phyloP scores from a whole-genome alignment of 2,888 invertebrate species.

The Labia minor region DNA sequence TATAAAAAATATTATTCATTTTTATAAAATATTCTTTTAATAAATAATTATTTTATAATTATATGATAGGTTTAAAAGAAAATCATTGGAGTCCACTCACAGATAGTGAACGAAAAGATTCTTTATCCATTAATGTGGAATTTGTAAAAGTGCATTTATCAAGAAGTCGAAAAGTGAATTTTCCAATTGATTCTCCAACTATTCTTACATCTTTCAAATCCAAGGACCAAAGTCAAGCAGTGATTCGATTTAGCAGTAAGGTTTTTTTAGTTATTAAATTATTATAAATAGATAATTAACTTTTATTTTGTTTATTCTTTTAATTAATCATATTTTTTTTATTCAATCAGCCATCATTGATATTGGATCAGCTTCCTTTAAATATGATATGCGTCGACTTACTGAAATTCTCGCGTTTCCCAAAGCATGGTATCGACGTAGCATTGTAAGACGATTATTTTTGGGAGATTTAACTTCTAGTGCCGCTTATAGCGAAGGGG shows the following conservation, averaged over 20 bases:
- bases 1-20: not conserved
- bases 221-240: constrained; percentile 66
- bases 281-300: not conserved
- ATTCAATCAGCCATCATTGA: constrained; percentile 67
- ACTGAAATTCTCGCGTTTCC: constrained; percentile 96
- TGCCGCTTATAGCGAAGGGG: constrained; percentile 38
- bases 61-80: constrained; percentile 44
- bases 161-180: constrained; percentile 77
- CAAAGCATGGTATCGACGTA: constrained; percentile 94
- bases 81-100: constrained; percentile 79
- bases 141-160: constrained; percentile 94
- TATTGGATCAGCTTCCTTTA: constrained; percentile 91
- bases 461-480: constrained; percentile 76
- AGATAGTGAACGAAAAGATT: constrained; percentile 87
- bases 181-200: constrained; percentile 46
- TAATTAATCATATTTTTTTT: constrained; percentile 18
- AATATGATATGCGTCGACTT: constrained; percentile 95
- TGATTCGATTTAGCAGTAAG: constrained; percentile 82
- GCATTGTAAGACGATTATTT: constrained; percentile 84
- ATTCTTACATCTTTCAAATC: constrained; percentile 35
- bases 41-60: too few species aligned
- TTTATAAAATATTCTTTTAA: too few species aligned
- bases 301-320: constrained; percentile 22
- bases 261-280: constrained; percentile 26
- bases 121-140: constrained; percentile 90